Conservation (phyloP, 2,888 invertebrate species). For the Cantharis nigra region DNA sequence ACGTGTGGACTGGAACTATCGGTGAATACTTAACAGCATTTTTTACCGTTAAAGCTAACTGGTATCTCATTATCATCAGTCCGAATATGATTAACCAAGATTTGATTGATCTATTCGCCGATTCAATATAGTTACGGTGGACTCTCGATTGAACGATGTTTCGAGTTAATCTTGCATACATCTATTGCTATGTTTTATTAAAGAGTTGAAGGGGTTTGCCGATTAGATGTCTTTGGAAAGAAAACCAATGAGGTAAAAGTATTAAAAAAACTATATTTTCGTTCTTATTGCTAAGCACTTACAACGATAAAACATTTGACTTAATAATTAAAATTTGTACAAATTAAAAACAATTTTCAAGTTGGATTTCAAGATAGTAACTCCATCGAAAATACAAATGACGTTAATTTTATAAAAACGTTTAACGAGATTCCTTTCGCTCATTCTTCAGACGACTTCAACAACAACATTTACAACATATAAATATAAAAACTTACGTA, state of each 20-base stretch:
- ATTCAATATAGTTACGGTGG: no score
- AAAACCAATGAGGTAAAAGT: not conserved
- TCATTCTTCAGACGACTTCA: not conserved
- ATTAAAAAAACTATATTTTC: not conserved
- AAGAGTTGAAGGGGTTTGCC: not conserved
- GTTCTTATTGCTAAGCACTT: not conserved
- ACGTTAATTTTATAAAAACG: not conserved
- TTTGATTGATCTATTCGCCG: no score
- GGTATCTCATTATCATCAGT: no score
- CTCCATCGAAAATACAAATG: not conserved
- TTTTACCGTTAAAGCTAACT: no score
- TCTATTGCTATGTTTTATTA: no score
- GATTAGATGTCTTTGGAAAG: not conserved
- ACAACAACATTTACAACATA: not conserved
- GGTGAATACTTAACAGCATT: no score
- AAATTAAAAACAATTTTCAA: not conserved
- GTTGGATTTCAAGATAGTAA: not conserved
- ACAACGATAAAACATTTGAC: not conserved
- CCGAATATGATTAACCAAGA: no score
- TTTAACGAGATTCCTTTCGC: not conserved
- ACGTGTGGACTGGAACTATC: no score
- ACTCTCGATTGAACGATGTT: no score
- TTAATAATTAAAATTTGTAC: not conserved
- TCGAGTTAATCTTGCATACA: no score
- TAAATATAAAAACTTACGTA: constrained; percentile 18